phyloP scores from a whole-genome alignment of 2,797 vertebrate genomes.

The Telmatherina bonti region DNA sequence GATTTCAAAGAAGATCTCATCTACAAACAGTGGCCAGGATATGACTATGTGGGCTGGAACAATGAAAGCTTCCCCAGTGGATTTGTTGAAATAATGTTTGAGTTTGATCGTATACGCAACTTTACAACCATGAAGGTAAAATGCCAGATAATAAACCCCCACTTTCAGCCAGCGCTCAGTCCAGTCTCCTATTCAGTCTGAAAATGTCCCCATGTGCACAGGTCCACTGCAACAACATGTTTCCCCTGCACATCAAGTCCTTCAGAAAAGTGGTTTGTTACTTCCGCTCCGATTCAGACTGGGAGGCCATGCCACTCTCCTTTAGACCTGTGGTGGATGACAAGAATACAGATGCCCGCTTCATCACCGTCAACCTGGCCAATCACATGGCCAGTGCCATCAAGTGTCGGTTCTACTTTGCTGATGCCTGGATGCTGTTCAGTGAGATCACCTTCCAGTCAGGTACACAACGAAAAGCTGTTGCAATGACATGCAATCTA shows the following conservation, averaged over 20 bases:
- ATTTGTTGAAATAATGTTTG: conserved; percentile 95
- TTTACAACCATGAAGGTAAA: conserved; percentile 97
- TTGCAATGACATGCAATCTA: background rate
- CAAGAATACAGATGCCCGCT: conserved; percentile 91
- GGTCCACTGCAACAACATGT: conserved; percentile 99
- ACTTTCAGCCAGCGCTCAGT: background rate
- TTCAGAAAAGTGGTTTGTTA: conserved; percentile 94
- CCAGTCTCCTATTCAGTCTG: background rate
- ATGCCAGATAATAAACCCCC: background rate
- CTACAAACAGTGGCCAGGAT: conserved; percentile 94
- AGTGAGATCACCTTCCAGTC: conserved; percentile 99
- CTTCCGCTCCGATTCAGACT: conserved; percentile 92
- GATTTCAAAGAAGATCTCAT: conserved; percentile 93
- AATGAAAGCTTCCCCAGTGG: conserved; percentile 90
- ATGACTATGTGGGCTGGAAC: conserved; percentile 96
- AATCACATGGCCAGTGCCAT: conserved; percentile 97
- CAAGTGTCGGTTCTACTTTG: conserved; percentile 96
- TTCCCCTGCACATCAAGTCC: conserved; percentile 89
- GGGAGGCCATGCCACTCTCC: conserved; percentile 87
- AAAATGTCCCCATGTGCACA: conserved; percentile 50
- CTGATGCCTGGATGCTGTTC: conserved; percentile 98
- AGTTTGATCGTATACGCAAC: conserved; percentile 95
- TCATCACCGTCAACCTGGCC: conserved; percentile 91
- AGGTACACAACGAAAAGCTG: conserved; percentile 76
- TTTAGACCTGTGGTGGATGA: conserved; percentile 90